Evolutionary conservation across 2,888 invertebrate genomes (phyloP).

Genomic region (Phoronis australis): DNA sequence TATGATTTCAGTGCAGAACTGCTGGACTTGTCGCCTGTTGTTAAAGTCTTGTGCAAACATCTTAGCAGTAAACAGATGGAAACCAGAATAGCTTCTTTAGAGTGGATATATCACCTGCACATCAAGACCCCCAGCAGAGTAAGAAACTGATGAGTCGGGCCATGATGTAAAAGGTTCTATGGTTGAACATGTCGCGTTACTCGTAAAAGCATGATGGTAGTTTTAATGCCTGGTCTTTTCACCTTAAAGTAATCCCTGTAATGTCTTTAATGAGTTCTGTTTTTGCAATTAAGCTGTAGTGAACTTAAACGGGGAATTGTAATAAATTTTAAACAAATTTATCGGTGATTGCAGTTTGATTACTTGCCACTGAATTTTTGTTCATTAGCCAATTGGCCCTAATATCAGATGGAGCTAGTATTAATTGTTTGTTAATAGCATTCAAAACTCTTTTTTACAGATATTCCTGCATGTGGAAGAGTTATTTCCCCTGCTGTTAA

Average conservation of each 20-base stretch:
- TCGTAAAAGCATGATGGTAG: no score
- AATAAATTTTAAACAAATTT: no score
- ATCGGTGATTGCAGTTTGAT: constrained; percentile 5
- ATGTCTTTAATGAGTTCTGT: no score
- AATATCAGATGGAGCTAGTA: neutral
- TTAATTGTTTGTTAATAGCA: neutral
- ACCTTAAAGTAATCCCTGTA: no score
- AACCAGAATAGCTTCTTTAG: constrained; percentile 90
- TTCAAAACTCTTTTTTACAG: constrained; percentile 46
- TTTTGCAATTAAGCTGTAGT: no score
- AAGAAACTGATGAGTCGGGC: no score
- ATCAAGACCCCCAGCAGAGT: constrained; percentile 78
- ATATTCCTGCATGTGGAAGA: constrained; percentile 58
- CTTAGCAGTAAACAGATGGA: constrained; percentile 81
- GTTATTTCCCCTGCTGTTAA: constrained; percentile 67
- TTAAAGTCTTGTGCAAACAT: constrained; percentile 58
- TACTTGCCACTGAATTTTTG: neutral
- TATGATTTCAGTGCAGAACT: constrained; percentile 26
- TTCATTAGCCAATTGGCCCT: neutral
- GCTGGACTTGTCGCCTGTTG: constrained; percentile 40
- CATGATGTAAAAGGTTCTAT: no score
- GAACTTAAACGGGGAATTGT: no score
- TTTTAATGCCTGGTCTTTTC: no score
- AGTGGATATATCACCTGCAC: constrained; percentile 92
- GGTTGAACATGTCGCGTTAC: no score